Conservation (phyloP, 2,113 vertebrate genomes). For the Gavia stellata region DNA sequence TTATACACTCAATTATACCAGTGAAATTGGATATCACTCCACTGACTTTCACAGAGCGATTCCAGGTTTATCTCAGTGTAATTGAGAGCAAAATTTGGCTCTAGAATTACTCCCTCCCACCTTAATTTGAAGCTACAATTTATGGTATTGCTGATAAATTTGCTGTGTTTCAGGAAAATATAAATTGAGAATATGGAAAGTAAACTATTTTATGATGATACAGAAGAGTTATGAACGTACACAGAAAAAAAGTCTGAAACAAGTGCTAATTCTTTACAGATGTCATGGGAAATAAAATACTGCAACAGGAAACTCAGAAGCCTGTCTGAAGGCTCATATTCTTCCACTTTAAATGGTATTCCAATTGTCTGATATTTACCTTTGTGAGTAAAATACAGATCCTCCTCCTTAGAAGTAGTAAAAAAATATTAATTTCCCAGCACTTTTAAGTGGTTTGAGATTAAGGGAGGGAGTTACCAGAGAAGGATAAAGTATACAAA, state of each 20-base stretch:
- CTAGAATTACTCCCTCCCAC: neutral
- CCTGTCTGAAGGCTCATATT: neutral
- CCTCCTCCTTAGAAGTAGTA: neutral
- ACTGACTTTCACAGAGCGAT: neutral
- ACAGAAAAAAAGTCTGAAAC: neutral
- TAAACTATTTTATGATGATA: neutral
- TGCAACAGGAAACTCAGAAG: neutral
- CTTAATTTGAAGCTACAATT: neutral
- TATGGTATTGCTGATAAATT: neutral
- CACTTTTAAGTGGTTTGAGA: neutral
- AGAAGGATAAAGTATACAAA: neutral
- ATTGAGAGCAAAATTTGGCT: conserved; percentile 7
- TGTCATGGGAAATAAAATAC: neutral
- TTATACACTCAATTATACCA: conserved; percentile 7
- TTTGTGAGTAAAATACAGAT: neutral
- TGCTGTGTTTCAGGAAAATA: neutral
- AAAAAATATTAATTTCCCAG: neutral
- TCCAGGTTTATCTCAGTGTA: neutral
- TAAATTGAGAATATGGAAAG: neutral
- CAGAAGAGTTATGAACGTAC: neutral
- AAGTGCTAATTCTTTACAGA: neutral
- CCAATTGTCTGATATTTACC: neutral
- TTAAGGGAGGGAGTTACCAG: neutral
- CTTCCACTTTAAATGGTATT: neutral
- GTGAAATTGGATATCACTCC: neutral